These are phyloP conservation scores for Pseudopodoces humilis DNA, from an alignment of 2,113 vertebrate species.

Conservation along the genomic window DNA sequence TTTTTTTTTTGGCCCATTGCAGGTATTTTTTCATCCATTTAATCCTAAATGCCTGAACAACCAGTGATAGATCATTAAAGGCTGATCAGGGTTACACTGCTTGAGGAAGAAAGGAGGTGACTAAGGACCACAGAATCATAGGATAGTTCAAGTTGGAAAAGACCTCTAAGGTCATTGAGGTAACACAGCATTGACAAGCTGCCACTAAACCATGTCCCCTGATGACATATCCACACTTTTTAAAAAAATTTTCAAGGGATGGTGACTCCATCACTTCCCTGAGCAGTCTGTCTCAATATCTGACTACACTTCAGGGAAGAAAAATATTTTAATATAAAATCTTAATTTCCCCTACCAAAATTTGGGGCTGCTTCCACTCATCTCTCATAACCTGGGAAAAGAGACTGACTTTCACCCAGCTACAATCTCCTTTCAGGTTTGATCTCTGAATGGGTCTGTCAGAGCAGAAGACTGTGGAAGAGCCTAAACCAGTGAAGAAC, in stretches of 20 bases:
- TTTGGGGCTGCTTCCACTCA: background rate
- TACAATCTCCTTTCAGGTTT: background rate
- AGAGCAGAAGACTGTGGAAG: background rate
- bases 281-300: background rate
- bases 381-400: background rate
- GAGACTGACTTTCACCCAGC: background rate
- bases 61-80: background rate
- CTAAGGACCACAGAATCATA: background rate
- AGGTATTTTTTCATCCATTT: background rate
- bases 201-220: background rate
- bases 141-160: background rate
- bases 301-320: background rate
- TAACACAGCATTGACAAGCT: background rate
- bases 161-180: background rate
- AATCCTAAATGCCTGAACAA: background rate
- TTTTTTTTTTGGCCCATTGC: background rate
- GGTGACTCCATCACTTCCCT: background rate
- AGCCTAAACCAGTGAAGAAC: background rate
- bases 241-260: background rate
- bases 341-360: background rate
- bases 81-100: background rate
- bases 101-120: background rate
- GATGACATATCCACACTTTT: accelerated
- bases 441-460: background rate
- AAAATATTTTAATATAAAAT: background rate